Conservation (phyloP, 2,888 invertebrate genomes). For the Ypsolopha scabrella region DNA sequence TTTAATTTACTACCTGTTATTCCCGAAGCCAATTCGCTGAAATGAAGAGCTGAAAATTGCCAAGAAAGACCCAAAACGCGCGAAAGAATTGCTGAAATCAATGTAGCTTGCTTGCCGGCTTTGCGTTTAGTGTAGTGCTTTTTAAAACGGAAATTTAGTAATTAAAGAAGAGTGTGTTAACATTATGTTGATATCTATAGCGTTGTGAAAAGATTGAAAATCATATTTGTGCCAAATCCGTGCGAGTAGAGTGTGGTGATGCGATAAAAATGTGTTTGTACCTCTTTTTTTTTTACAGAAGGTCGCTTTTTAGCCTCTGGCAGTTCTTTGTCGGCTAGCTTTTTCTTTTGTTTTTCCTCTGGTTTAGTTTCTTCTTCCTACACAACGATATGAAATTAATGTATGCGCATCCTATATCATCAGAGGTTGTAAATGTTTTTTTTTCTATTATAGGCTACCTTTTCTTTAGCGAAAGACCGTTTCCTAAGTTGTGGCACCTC, state of each 20-base stretch:
- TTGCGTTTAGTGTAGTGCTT: neutral
- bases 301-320: conserved; percentile 51
- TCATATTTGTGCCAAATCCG: neutral
- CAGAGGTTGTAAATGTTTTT: no score
- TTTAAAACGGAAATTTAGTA: conserved; percentile 8
- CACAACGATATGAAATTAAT: conserved; percentile 10
- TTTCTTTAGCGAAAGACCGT: conserved; percentile 52
- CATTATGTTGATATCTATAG: neutral
- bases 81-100: conserved; percentile 5
- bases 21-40: neutral
- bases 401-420: no score
- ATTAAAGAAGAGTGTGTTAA: neutral
- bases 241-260: conserved; percentile 5
- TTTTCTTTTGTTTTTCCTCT: conserved; percentile 58
- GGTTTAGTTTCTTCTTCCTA: conserved; percentile 59
- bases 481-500: conserved; percentile 53
- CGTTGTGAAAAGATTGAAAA: neutral
- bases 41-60: conserved; percentile 10
- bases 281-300: conserved; percentile 61
- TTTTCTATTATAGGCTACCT: no score
- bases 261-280: conserved; percentile 14
- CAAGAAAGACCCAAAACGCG: neutral
- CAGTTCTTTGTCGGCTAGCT: conserved; percentile 48
- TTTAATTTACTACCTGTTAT: conserved; percentile 13
- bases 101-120: conserved; percentile 2